These are phyloP conservation scores for Conger conger DNA, from an alignment of 2,113 vertebrate species.

Conservation along the genomic window DNA sequence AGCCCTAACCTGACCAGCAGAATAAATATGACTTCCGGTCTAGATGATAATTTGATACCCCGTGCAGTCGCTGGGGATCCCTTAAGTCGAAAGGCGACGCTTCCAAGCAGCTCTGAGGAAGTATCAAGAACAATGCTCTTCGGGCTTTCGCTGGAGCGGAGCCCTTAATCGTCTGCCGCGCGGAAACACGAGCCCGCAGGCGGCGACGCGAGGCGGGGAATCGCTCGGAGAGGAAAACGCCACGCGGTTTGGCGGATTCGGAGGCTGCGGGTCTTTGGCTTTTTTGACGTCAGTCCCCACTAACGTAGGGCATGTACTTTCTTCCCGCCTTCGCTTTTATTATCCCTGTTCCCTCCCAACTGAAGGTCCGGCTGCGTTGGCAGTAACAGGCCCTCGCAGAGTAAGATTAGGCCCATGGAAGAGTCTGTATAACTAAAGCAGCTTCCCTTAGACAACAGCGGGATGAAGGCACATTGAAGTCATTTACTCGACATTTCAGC, in stretches of 20 bases:
- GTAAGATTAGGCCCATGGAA: constrained; percentile 76
- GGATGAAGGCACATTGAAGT: constrained; percentile 62
- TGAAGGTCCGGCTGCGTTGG: constrained; percentile 71
- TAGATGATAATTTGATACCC: constrained; percentile 77
- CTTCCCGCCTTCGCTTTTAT: constrained; percentile 15
- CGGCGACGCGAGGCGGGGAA: constrained; percentile 46
- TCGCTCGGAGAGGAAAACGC: constrained; percentile 4
- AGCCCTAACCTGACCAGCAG: constrained; percentile 64
- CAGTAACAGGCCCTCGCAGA: constrained; percentile 66
- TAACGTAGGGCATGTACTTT: neutral
- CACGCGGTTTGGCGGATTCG: constrained; percentile 61
- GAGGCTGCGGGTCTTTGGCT: constrained; percentile 36
- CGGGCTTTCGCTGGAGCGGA: neutral
- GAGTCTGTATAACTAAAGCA: constrained; percentile 71
- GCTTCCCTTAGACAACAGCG: constrained; percentile 72
- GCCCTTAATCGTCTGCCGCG: constrained; percentile 33
- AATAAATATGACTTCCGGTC: constrained; percentile 79
- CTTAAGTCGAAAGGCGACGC: constrained; percentile 65
- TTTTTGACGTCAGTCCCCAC: too few relatives aligned
- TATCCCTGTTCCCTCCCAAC: constrained; percentile 65
- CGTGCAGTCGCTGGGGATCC: constrained; percentile 71
- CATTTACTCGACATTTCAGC: constrained; percentile 77
- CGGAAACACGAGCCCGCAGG: constrained; percentile 56
- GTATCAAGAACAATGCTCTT: constrained; percentile 75
- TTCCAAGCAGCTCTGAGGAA: constrained; percentile 76